Evolutionary conservation across 1,140 invertebrate genomes (phyloP), one percentile per base, ranked within the genome.

Genomic region (Gonioctena quinquepunctata): DNA sequence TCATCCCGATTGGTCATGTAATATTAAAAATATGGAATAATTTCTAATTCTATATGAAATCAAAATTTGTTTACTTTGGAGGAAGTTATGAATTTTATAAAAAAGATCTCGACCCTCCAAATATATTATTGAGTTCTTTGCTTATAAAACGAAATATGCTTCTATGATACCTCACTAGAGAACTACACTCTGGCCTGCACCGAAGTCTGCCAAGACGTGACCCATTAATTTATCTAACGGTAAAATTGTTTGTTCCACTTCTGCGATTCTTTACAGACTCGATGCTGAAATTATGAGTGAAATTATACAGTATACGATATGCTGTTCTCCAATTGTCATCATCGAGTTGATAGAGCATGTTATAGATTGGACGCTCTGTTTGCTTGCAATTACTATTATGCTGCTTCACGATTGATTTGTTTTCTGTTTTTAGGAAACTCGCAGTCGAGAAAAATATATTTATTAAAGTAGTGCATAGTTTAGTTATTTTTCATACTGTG

Each of bases 211-310:
- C 50, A 7, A 54, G 50, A 54, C 21, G 18, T 54, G 18, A 54
- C 21, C 50, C 50, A 54, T 54, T 22, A 54, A 21, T 54, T 54
- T 22, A 8, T 22, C 50, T 54, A 54, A 54, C 50, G 50, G 50
- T 54, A 54, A 18, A 18, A 54, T 21, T 54, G 21, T 54, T 54
- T 54, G 50, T 54, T 22, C 50, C 50, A 54, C 50, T 54, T 54
- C 21, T 22, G 21, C 5, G 21, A 18, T 54, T 22, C 21, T 13
- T 13, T 18, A 18, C 21, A 22, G 18, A 16, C 50, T n/a, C 16
- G 33, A n/a, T n/a, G 33, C 33, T 42, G 33, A 42, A 42, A 42
- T 13, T 42, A 42, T 54, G 21, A 54, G 50, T 54, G 50, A 54
- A 54, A 54, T 22, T 54, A 54, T 54, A 54, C 50, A 18, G 13